These are phyloP conservation scores for Oncorhynchus nerka DNA, from an alignment of 2,113 vertebrate species.

Conservation along the genomic window DNA sequence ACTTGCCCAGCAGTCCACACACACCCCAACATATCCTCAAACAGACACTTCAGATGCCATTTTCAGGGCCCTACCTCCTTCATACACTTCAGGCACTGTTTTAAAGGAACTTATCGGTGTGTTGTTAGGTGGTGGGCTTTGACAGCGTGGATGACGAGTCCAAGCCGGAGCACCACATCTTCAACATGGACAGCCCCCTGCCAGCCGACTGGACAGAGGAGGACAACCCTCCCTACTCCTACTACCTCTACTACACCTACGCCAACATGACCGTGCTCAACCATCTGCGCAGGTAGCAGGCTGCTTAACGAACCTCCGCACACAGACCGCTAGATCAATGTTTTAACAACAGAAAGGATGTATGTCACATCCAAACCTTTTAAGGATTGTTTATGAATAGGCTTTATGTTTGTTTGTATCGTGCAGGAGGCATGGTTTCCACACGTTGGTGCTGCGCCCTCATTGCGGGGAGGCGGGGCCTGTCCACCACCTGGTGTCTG, in stretches of 20 bases:
- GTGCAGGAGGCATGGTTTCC: slow-evolving; percentile 84
- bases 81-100: too few species aligned
- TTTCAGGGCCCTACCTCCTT: too few species aligned
- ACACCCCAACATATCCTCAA: too few species aligned
- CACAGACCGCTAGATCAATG: background rate
- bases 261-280: slow-evolving; percentile 96
- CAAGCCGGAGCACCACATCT: slow-evolving; percentile 92
- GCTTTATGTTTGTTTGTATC: slow-evolving; percentile 4
- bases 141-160: slow-evolving; percentile 98
- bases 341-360: too few species aligned
- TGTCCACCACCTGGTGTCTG: slow-evolving; percentile 93
- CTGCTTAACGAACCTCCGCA: background rate
- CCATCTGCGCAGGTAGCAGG: slow-evolving; percentile 86
- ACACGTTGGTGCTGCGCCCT: slow-evolving; percentile 90
- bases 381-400: background rate
- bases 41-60: too few species aligned
- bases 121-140: slow-evolving; percentile 88
- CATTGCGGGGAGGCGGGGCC: slow-evolving; percentile 96
- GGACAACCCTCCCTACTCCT: slow-evolving; percentile 93
- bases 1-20: background rate
- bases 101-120: background rate
- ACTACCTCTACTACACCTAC: slow-evolving; percentile 96
- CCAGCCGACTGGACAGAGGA: slow-evolving; percentile 87
- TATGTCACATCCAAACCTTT: background rate
- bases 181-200: slow-evolving; percentile 90